phyloP scores from a whole-genome alignment of 2,888 invertebrate genomes.

The Ethmia dodecea region DNA sequence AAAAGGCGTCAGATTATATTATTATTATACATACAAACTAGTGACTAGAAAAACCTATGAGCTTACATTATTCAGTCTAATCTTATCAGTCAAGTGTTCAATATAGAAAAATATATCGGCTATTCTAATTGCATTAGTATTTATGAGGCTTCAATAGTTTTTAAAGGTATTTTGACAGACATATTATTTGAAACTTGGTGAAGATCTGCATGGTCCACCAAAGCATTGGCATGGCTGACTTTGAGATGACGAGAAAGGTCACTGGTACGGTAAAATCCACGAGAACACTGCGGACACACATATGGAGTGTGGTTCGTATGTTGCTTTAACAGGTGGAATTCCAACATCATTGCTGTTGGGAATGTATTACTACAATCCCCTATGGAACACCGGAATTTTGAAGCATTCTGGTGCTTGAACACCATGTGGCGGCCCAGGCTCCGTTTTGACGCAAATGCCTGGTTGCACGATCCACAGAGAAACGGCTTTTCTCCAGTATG shows the following conservation, averaged over 20 bases:
- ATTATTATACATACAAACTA: too few species aligned
- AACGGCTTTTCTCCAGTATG: conserved; percentile 76
- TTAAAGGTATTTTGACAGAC: background rate
- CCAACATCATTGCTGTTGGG: conserved; percentile 59
- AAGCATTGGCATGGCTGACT: conserved; percentile 54
- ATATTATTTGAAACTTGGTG: too few species aligned
- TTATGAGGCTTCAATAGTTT: too few species aligned
- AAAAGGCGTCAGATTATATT: too few species aligned
- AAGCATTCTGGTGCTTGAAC: conserved; percentile 59
- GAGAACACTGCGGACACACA: conserved; percentile 57
- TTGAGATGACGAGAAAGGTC: conserved; percentile 60
- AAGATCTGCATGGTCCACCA: too few species aligned
- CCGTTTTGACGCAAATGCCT: conserved; percentile 46
- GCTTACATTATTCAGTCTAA: too few species aligned
- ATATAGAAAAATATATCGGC: too few species aligned
- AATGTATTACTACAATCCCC: conserved; percentile 59
- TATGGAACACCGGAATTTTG: conserved; percentile 60
- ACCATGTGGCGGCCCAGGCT: conserved; percentile 58
- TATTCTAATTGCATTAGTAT: too few species aligned
- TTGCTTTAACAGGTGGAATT: conserved; percentile 63
- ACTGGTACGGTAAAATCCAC: conserved; percentile 59
- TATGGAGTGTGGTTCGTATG: conserved; percentile 66
- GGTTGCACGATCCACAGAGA: conserved; percentile 51
- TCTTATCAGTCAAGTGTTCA: too few species aligned
- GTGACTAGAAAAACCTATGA: too few species aligned